Conservation (phyloP, 2,113 vertebrate species). For the Scalopus aquaticus region DNA sequence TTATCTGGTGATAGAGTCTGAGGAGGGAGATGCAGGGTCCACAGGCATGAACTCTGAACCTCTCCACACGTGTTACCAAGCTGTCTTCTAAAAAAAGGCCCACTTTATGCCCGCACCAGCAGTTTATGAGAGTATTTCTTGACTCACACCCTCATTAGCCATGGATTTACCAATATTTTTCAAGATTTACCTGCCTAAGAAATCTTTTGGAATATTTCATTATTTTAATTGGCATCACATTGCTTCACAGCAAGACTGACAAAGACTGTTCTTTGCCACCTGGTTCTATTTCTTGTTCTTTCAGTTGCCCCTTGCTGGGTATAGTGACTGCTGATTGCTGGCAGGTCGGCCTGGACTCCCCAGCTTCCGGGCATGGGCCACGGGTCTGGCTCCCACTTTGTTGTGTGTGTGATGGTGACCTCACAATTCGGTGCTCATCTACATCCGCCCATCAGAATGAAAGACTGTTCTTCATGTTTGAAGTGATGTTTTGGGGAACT, state of each 20-base stretch:
- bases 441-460: not conserved
- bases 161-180: not conserved
- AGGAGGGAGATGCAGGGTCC: not conserved
- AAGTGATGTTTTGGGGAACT: not conserved
- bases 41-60: fast-evolving
- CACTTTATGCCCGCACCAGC: not conserved
- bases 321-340: not conserved
- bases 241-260: not conserved
- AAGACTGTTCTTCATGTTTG: not conserved
- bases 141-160: not conserved
- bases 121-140: not conserved
- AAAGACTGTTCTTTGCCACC: not conserved
- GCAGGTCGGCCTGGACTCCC: not conserved
- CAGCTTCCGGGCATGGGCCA: not conserved
- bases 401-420: not conserved
- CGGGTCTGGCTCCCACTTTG: not conserved
- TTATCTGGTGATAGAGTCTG: not conserved
- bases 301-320: not conserved
- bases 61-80: not conserved
- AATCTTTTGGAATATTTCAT: not conserved
- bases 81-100: not conserved
- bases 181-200: not conserved
- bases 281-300: not conserved
- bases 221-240: not conserved
- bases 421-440: not conserved